phyloP scores from a whole-genome alignment of 2,797 vertebrate genomes.

The Lepus oiostolus region DNA sequence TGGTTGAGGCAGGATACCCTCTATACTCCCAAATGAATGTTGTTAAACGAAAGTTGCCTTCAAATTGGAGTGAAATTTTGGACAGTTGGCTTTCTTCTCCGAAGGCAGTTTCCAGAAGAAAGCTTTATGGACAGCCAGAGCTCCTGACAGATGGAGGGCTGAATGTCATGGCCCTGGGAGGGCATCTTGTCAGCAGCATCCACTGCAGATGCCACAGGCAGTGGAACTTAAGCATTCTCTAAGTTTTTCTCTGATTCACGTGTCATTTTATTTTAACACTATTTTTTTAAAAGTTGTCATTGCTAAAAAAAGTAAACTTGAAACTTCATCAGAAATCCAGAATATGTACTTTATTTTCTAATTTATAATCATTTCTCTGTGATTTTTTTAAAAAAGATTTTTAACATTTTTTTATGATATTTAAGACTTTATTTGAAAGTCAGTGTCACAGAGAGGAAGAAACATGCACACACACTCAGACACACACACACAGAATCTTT shows the following conservation, averaged over 20 bases:
- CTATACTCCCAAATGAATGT: neutral
- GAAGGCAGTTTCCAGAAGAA: conserved; percentile 13
- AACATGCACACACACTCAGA: too few relatives aligned
- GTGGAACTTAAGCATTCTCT: neutral
- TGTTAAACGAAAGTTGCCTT: neutral
- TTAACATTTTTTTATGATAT: neutral
- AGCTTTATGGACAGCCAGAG: neutral
- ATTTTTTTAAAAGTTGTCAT: neutral
- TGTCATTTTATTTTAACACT: conserved; percentile 37
- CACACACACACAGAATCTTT: too few relatives aligned
- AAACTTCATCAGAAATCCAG: conserved; percentile 10
- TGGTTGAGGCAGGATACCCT: neutral
- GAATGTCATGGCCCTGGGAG: neutral
- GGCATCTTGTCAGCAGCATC: neutral
- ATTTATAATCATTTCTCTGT: conserved; percentile 51
- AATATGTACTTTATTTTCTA: conserved; percentile 20
- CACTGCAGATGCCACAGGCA: neutral
- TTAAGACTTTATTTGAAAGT: neutral
- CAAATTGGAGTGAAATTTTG: neutral
- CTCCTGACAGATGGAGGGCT: neutral
- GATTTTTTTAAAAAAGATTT: neutral
- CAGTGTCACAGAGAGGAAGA: too few relatives aligned
- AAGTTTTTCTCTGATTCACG: neutral
- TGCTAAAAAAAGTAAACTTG: conserved; percentile 25
- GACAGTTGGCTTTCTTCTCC: neutral